Evolutionary conservation across 2,797 vertebrate species (phyloP).

Genomic region (Natrix natrix): DNA sequence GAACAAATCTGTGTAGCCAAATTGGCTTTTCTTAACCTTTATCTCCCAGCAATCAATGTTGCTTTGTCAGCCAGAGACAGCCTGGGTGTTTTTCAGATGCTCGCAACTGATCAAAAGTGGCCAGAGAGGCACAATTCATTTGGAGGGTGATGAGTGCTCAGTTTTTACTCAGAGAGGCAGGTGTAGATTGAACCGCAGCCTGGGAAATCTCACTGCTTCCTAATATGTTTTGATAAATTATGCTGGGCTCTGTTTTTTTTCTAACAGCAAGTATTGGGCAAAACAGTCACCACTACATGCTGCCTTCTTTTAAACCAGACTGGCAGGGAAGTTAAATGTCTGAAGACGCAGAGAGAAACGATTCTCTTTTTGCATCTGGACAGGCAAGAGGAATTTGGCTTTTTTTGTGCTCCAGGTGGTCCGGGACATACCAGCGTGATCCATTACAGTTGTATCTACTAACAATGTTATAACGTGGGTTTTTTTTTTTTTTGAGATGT

Average conservation of each 20-base stretch:
- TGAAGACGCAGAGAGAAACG: not conserved
- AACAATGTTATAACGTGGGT: not conserved
- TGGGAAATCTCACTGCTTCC: not conserved
- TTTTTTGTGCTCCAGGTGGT: not conserved
- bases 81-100: not conserved
- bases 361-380: not conserved
- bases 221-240: not conserved
- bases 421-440: not conserved
- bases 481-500: not conserved
- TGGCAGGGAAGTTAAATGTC: not conserved
- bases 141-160: constrained; percentile 3
- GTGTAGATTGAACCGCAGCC: not conserved
- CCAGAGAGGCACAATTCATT: constrained; percentile 2
- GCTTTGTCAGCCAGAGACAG: constrained; percentile 1
- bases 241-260: not conserved
- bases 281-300: not conserved
- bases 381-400: not conserved
- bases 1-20: not conserved
- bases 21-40: not conserved
- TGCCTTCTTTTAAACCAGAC: not conserved
- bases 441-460: not conserved
- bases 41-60: not conserved
- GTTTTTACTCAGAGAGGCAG: not conserved
- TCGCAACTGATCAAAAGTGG: not conserved
- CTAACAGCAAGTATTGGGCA: not conserved